Conservation (phyloP, 2,797 vertebrate species). For the Arctocebus calabarensis region DNA sequence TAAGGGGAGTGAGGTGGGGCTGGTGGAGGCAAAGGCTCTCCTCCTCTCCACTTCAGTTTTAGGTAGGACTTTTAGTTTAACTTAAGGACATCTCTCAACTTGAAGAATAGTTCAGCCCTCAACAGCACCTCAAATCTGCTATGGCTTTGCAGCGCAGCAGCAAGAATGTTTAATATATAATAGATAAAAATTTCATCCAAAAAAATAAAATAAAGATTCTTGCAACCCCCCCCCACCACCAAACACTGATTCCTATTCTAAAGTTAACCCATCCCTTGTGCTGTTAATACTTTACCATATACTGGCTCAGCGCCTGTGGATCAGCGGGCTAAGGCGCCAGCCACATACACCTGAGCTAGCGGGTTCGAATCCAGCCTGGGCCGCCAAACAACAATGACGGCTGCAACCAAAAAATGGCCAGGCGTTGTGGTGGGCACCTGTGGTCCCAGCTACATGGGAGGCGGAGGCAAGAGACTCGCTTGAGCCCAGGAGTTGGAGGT, state of each 20-base stretch:
- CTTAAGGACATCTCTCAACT: slow-evolving; percentile 75
- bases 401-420: no score
- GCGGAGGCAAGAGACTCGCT: no score
- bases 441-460: no score
- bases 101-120: slow-evolving; percentile 79
- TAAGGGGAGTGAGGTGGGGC: not conserved
- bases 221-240: slow-evolving; percentile 76
- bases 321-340: no score
- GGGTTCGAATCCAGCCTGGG: no score
- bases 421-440: no score
- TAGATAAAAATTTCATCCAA: slow-evolving; percentile 84
- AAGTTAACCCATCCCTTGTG: slow-evolving; percentile 82
- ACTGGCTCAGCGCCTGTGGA: no score
- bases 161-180: slow-evolving; percentile 85
- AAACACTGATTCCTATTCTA: slow-evolving; percentile 85
- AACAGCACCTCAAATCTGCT: slow-evolving; percentile 84
- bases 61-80: slow-evolving; percentile 75
- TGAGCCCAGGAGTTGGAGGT: no score
- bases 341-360: no score
- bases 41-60: slow-evolving; percentile 66
- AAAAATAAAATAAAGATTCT: slow-evolving; percentile 80
- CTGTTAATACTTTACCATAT: slow-evolving; percentile 85
- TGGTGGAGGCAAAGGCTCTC: slow-evolving; percentile 28
- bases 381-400: no score
- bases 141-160: slow-evolving; percentile 87